Conservation (phyloP, 2,888 invertebrate genomes). For the Epinotia bilunana region DNA sequence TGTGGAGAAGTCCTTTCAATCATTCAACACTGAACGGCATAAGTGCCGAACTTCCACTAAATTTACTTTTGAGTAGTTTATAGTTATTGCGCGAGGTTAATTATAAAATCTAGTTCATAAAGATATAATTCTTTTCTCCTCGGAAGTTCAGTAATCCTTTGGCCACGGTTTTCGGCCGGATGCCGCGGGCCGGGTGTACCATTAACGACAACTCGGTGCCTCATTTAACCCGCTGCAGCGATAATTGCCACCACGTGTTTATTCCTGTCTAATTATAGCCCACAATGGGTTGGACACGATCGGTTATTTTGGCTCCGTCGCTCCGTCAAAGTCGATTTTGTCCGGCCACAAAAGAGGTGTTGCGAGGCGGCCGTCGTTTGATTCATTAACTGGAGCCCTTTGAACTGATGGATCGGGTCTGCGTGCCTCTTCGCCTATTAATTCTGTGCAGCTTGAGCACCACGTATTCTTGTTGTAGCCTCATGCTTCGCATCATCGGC, state of each 20-base stretch:
- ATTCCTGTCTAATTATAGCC: constrained; percentile 82
- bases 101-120: constrained; percentile 58
- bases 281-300: constrained; percentile 84
- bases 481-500: constrained; percentile 59
- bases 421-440: constrained; percentile 67
- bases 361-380: constrained; percentile 79
- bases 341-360: constrained; percentile 79
- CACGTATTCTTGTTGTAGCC: constrained; percentile 47
- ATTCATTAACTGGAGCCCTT: constrained; percentile 80
- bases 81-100: constrained; percentile 58
- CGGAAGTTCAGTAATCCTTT: constrained; percentile 69
- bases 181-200: constrained; percentile 69
- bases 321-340: constrained; percentile 81
- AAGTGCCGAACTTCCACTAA: constrained; percentile 47
- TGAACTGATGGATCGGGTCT: constrained; percentile 77
- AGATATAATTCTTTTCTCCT: constrained; percentile 63
- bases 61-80: constrained; percentile 59
- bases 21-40: constrained; percentile 57
- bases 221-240: constrained; percentile 83
- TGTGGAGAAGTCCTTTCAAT: constrained; percentile 55
- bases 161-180: constrained; percentile 70
- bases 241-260: constrained; percentile 85
- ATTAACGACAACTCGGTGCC: constrained; percentile 81
- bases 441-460: constrained; percentile 54
- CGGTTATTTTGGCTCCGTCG: constrained; percentile 78